A percentile compares a stretch with the other conserved stretches of the same genome.
Conservation (phyloP, 1,140 invertebrate genomes). For the Cephus cinctus region DNA sequence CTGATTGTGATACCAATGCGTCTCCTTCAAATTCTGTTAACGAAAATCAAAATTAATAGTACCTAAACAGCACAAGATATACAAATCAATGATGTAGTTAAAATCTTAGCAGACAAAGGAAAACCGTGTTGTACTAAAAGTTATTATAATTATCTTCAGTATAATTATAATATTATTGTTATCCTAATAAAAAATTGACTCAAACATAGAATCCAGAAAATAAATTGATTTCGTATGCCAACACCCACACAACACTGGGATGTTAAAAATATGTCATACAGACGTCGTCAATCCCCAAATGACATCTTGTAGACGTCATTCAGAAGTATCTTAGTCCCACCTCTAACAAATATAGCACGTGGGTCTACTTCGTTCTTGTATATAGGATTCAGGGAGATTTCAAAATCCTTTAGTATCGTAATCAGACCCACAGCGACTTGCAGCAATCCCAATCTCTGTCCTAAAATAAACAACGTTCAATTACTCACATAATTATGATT, state of each 20-base stretch:
- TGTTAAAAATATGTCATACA: too few species aligned
- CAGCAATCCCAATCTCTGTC: slow-evolving; percentile 62
- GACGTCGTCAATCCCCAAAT: too few species aligned
- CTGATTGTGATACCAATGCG: slow-evolving; percentile 31
- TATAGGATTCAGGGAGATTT: slow-evolving; percentile 43
- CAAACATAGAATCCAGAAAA: too few species aligned
- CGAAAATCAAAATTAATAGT: background rate
- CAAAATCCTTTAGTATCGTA: slow-evolving; percentile 49
- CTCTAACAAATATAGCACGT: slow-evolving; percentile 24
- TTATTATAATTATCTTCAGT: too few species aligned
- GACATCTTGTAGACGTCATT: too few species aligned
- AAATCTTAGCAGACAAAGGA: too few species aligned
- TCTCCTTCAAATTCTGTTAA: slow-evolving; percentile 27
- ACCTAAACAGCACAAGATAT: background rate
- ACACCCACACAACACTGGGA: background rate
- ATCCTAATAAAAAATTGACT: too few species aligned
- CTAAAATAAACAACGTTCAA: slow-evolving; percentile 34
- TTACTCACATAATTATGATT: slow-evolving; percentile 4
- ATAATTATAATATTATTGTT: too few species aligned
- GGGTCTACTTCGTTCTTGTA: slow-evolving; percentile 15
- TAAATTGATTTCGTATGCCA: background rate
- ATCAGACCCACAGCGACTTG: slow-evolving; percentile 62
- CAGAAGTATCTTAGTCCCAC: too few species aligned
- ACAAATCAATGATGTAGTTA: background rate
- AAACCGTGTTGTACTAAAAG: too few species aligned